Conservation (phyloP, 2,888 invertebrate species). For the Athetis lepigone region DNA sequence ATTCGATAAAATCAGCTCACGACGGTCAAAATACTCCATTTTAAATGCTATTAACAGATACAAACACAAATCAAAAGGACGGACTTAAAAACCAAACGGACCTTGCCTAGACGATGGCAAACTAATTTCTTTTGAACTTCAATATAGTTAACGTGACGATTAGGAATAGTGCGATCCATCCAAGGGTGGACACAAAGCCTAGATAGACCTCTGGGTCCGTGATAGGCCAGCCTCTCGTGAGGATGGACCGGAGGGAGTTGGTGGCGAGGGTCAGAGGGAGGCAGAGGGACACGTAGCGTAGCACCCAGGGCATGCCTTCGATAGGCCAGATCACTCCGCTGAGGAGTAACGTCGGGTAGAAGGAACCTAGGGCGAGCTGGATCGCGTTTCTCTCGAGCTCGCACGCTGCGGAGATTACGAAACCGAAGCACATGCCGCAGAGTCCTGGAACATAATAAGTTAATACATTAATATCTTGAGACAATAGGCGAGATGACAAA, state of each 20-base stretch:
- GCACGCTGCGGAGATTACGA: constrained; percentile 97
- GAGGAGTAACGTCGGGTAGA: constrained; percentile 97
- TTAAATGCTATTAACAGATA: constrained; percentile 55
- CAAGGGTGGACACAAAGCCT: constrained; percentile 96
- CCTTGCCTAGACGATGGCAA: constrained; percentile 62
- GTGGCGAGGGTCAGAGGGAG: constrained; percentile 98
- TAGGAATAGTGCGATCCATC: constrained; percentile 96
- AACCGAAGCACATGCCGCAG: constrained; percentile 99
- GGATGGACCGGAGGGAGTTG: constrained; percentile 96
- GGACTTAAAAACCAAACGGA: constrained; percentile 46
- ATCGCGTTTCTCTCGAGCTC: constrained; percentile 98
- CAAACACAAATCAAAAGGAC: constrained; percentile 43
- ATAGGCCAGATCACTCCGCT: constrained; percentile 99
- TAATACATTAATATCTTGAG: too few relatives aligned
- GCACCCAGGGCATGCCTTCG: constrained; percentile 97
- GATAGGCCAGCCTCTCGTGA: constrained; percentile 97
- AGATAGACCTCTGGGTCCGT: constrained; percentile 95
- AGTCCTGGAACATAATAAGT: constrained; percentile 86
- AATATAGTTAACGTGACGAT: constrained; percentile 95
- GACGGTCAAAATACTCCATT: constrained; percentile 46
- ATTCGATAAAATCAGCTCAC: constrained; percentile 35
- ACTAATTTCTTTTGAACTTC: constrained; percentile 94
- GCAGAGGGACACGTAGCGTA: constrained; percentile 95
- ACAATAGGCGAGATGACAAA: too few relatives aligned
- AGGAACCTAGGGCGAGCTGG: constrained; percentile 97